phyloP scores from a whole-genome alignment of 2,113 vertebrate genomes.

The Hypomesus transpacificus region DNA sequence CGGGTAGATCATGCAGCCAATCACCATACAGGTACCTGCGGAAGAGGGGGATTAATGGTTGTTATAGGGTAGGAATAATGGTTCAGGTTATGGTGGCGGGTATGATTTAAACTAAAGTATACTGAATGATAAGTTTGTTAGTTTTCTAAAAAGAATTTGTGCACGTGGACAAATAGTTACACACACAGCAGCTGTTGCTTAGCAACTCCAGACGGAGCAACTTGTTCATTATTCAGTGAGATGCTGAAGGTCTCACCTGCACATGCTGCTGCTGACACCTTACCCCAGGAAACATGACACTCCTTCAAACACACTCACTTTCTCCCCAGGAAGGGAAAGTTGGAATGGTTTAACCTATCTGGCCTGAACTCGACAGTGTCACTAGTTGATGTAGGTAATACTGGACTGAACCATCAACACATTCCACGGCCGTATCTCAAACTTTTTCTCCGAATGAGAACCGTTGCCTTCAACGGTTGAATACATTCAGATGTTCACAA shows the following conservation, averaged over 20 bases:
- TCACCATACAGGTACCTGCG: slow-evolving; percentile 87
- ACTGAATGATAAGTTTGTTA: no score
- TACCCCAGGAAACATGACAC: slow-evolving; percentile 33
- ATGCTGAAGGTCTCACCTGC: slow-evolving; percentile 1
- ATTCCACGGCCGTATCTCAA: no score
- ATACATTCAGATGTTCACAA: no score
- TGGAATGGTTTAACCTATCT: no score
- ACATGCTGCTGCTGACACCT: slow-evolving; percentile 17
- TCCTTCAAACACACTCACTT: slow-evolving; percentile 27
- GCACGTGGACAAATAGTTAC: background rate
- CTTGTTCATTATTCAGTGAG: slow-evolving; percentile 51
- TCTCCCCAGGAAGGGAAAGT: slow-evolving; percentile 2
- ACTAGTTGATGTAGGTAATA: no score
- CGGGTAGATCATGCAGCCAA: slow-evolving; percentile 95
- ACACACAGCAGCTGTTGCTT: slow-evolving; percentile 34
- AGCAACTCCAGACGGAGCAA: slow-evolving; percentile 41
- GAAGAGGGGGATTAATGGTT: background rate
- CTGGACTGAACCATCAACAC: no score
- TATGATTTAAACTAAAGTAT: no score
- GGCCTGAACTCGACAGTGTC: no score
- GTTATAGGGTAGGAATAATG: background rate
- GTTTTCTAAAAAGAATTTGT: no score
- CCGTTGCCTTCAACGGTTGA: no score
- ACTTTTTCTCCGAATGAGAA: no score
- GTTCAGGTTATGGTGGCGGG: background rate